These are phyloP conservation scores for Drosophila diplacantha DNA, from an alignment of 2,888 invertebrate genomes.

Conservation along the genomic window DNA sequence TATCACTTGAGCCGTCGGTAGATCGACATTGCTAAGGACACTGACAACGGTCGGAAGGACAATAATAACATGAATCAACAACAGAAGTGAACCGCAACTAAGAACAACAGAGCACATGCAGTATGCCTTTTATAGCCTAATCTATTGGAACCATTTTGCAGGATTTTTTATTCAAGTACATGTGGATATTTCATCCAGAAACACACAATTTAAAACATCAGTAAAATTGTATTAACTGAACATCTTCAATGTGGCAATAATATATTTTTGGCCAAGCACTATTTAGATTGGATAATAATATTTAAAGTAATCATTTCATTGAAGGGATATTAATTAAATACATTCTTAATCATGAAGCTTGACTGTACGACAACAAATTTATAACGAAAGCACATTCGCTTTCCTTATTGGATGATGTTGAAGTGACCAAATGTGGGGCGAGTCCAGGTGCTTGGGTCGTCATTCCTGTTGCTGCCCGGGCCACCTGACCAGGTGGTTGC, in stretches of 20 bases:
- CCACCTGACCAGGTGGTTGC: constrained; percentile 27
- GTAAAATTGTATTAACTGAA: no score
- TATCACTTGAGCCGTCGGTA: constrained; percentile 47
- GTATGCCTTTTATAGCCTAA: neutral
- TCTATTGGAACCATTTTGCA: neutral
- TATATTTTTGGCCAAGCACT: neutral
- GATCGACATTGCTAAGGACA: constrained; percentile 61
- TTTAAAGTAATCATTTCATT: neutral
- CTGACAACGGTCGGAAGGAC: constrained; percentile 40
- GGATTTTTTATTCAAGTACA: neutral
- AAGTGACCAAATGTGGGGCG: constrained; percentile 30
- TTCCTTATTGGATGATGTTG: constrained; percentile 37
- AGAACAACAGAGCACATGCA: constrained; percentile 16
- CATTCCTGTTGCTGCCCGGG: constrained; percentile 26
- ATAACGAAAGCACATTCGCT: constrained; percentile 17
- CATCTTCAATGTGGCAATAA: neutral
- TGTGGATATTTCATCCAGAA: neutral
- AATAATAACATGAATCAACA: constrained; percentile 32
- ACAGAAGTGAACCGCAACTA: constrained; percentile 5
- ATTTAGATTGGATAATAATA: neutral
- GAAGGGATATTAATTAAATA: neutral
- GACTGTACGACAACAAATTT: constrained; percentile 8
- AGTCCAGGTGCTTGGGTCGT: constrained; percentile 10
- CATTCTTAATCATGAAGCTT: neutral
- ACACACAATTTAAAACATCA: neutral